Base-by-base conservation (phyloP, 2,888 invertebrate genomes). In the Cyclophora albipunctata region DNA sequence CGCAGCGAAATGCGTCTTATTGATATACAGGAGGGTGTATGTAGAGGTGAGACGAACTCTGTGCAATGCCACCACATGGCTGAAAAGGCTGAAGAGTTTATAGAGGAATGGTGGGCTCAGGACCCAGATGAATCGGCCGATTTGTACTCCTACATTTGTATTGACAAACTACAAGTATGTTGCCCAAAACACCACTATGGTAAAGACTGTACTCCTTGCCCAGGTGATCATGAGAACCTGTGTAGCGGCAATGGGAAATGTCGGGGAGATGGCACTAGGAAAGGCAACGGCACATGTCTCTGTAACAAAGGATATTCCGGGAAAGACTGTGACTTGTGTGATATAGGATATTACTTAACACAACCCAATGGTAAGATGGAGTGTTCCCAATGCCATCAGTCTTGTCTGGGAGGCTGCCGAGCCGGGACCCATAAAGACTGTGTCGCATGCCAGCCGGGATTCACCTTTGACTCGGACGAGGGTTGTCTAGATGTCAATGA, bases 81-180 rank as follows among this genome's bases (percentile, higher is more conserved):
- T 42, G 96, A 96, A 73, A 93, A 95, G 61, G 90, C 95, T 60
- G 98, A 98, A 73, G 91, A 91, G 56, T 81, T 90, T 3, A 88
- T 98, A 46, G 98, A 98, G 78, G 91, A 94, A 40, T 98, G 97
- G 96, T 98, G 97, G 94, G 92, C 93, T 42, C 78, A 84, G 59
- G 90, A 91, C 59, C 73, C 75, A 1, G 83, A 85, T 52, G 75
- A 83, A 54, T 74, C 82, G 0, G 64, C 63, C 3, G 84, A 87
- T 51, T 64, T 88, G 37, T 81, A 62, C 42, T 76, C 90, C 6
- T 96, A 92, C 87, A 89, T 98, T 37, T 98, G 98, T 76, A 92
- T 98, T 52, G 91, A 94, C 0, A 90, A 91, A 52, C 69, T 94
- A 41, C 82, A 93, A 71, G 91, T 92, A 0, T 99, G 98, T 73